Percentiles rank a stretch among this genome's conserved stretches.
phyloP scores from a whole-genome alignment of 2,888 invertebrate genomes.

The Agrenia bidenticulata region DNA sequence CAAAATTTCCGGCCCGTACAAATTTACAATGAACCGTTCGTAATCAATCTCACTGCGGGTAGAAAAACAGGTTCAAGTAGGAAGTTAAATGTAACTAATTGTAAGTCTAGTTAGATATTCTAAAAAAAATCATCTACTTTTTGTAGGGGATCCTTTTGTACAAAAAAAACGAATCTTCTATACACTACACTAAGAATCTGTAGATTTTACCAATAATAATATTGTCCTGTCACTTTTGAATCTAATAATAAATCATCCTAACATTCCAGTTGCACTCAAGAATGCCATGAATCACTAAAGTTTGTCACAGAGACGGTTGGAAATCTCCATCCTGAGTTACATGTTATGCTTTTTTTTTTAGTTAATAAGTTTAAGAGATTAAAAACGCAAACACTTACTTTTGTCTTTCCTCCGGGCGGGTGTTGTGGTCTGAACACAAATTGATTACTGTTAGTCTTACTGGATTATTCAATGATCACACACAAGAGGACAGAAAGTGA shows the following conservation, averaged over 20 bases:
- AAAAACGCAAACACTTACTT: constrained; percentile 67
- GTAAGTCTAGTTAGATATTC: neutral
- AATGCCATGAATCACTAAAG: too few relatives aligned
- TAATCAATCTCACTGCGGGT: constrained; percentile 52
- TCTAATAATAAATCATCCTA: too few relatives aligned
- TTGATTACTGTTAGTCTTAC: constrained; percentile 53
- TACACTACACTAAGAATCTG: too few relatives aligned
- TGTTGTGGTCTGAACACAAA: constrained; percentile 53
- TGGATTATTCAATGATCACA: constrained; percentile 30
- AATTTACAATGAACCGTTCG: constrained; percentile 55
- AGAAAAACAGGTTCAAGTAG: constrained; percentile 18
- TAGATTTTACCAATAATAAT: too few relatives aligned
- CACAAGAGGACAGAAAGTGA: constrained; percentile 5
- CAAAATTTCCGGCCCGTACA: constrained; percentile 55
- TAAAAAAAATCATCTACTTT: too few relatives aligned
- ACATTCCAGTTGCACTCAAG: too few relatives aligned
- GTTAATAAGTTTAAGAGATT: too few relatives aligned
- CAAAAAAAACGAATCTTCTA: too few relatives aligned
- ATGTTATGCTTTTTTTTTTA: neutral
- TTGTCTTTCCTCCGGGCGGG: constrained; percentile 73
- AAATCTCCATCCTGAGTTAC: too few relatives aligned
- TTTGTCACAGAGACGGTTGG: too few relatives aligned
- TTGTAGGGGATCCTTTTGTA: too few relatives aligned
- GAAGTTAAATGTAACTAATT: constrained; percentile 24
- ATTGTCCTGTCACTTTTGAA: too few relatives aligned